These are phyloP conservation scores for Onychorhynchus coronatus DNA, from an alignment of 2,113 vertebrate genomes.

Conservation along the genomic window DNA sequence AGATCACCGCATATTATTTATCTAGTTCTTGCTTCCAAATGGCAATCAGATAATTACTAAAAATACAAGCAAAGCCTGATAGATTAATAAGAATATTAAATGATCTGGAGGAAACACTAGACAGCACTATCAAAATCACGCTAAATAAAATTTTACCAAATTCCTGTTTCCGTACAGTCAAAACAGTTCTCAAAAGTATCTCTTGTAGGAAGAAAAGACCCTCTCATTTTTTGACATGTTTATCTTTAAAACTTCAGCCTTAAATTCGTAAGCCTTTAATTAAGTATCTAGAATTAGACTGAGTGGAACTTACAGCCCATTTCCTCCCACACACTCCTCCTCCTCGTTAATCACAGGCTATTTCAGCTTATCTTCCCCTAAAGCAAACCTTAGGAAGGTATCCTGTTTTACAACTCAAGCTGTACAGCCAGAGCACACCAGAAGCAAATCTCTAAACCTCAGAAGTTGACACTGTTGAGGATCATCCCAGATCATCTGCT, in stretches of 20 bases:
- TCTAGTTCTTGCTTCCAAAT: neutral
- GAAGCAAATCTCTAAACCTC: neutral
- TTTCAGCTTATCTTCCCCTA: neutral
- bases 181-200: neutral
- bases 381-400: neutral
- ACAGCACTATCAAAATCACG: neutral
- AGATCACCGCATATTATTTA: neutral
- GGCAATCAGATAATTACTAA: neutral
- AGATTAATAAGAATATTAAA: neutral
- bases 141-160: neutral
- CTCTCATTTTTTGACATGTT: neutral
- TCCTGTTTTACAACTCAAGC: neutral
- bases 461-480: neutral
- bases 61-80: neutral
- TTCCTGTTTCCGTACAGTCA: neutral
- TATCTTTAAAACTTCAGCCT: neutral
- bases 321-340: neutral
- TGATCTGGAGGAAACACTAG: neutral
- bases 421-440: neutral
- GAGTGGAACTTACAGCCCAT: neutral
- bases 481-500: neutral
- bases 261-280: conserved; percentile 16
- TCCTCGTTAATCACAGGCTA: neutral
- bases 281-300: conserved; percentile 8
- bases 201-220: neutral